phyloP scores from a whole-genome alignment of 1,140 invertebrate species.

The Periplaneta americana region DNA sequence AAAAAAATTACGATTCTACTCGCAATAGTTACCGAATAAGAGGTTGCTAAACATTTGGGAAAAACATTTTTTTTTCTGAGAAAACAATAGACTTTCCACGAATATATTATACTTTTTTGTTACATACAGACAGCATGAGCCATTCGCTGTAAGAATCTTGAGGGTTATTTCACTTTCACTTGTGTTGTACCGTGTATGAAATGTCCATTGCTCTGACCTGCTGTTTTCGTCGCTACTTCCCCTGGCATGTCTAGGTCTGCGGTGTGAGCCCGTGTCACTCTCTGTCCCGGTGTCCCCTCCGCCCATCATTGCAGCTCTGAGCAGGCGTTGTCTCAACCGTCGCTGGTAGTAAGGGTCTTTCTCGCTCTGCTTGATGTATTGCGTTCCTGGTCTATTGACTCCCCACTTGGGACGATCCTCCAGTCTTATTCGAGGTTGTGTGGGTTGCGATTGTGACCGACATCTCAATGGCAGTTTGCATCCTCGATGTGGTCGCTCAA shows the following conservation, averaged over 20 bases:
- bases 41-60: too few species aligned
- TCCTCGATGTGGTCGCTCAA: constrained; percentile 23
- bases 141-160: too few species aligned
- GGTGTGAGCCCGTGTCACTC: neutral
- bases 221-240: neutral
- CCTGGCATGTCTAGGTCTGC: neutral
- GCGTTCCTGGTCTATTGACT: constrained; percentile 58
- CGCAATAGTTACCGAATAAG: too few species aligned
- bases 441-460: constrained; percentile 15
- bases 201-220: neutral
- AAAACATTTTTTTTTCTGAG: too few species aligned
- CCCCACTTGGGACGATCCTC: constrained; percentile 61
- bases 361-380: constrained; percentile 71
- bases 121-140: too few species aligned
- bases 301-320: constrained; percentile 31
- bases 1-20: too few species aligned
- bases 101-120: too few species aligned
- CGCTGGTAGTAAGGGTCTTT: constrained; percentile 67
- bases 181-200: too few species aligned
- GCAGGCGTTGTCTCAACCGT: constrained; percentile 51
- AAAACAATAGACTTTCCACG: too few species aligned
- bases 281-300: constrained; percentile 10
- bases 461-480: constrained; percentile 15
- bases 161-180: too few species aligned
- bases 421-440: constrained; percentile 37